Evolutionary conservation across 1,140 invertebrate genomes (phyloP), one percentile per base, ranked within the genome.

Genomic region (Eciton burchellii): DNA sequence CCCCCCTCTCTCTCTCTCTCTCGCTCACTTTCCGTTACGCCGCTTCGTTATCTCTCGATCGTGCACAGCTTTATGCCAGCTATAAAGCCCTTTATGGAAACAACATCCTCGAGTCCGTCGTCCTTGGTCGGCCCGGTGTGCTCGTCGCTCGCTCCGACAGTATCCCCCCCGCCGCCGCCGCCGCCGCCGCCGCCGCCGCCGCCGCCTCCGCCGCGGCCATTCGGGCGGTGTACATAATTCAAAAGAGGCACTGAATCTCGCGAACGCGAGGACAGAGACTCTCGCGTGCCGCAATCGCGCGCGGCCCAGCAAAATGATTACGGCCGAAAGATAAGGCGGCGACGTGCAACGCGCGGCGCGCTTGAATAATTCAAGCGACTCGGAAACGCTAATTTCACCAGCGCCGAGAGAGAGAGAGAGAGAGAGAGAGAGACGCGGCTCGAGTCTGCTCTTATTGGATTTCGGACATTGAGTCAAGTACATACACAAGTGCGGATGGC

Each of bases 311-410:
- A 72, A 87, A 88, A 88, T 88, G 82, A 88, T 87, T 88, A 72
- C 87, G 87, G 77, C 77, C 29, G 47, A 57, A 68, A 81, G 76
- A 68, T 87, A 87, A 74, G 74, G 52, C 79, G 82, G 49, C 56
- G 29, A 57, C 47, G 72, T n/a, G 43, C 45, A 45, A n/a, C n/a
- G n/a, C n/a, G 49, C 29, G 14, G 52, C 52, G 49, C 19, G 74
- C 45, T 43, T 85, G 70, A 89, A 89, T 89, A 81, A 89, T 88
- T 89, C 83, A 85, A 45, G 12, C 73, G 63, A 70, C 71, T 84
- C 43, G 65, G 70, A 83, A 88, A 86, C 87, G 88, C 86, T 89
- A 88, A 89, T 89, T 86, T 89, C 86, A 43, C 76, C 24, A 47
- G 49, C 43, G 26, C n/a, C n/a, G 65, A 57, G 70, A 59, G 52